Evolutionary conservation across 2,888 invertebrate genomes (phyloP), one percentile per base, ranked within the genome.

Genomic region (Drosophila phalerata): DNA sequence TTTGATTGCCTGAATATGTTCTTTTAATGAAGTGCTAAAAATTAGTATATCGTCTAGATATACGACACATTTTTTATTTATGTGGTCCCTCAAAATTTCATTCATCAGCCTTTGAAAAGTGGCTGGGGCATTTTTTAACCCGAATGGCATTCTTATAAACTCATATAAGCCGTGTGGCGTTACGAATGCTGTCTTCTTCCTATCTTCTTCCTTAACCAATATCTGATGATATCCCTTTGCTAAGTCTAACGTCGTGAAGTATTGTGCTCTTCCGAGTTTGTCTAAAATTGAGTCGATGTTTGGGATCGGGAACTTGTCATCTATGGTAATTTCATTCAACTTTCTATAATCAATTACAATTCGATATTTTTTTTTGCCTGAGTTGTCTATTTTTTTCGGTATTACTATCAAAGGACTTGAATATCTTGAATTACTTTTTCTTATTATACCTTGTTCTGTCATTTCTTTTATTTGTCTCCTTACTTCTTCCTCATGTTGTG

Each of bases 201-300:
- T 53, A 28, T 42, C 42, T 57, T 61, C 87, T 53, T 62, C 45
- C 17, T 32, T 61, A 13, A 63, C 55, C 30, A 63, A 22, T 47
- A 71, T 71, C 49, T 67, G 60, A 43, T 71, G 62, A 51, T 62
- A 71, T 28, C 70, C 56, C 43, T 70, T 66, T 10, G 42, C 56
- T 62, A 81, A 81, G 45, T 89, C 86, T n/a, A 60, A 15, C 6
- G 58, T 58, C 13, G 47, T 37, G 22, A 58, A 51, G 30, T 60
- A 61, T 51, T 19, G 88, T 64, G 15, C 80, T 81, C 3, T 84
- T 61, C 43, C 85, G 19, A 79, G 74, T 83, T 69, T 66, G 32
- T 61, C 66, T 9, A 61, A 25, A 22, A 60, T 84, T 79, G 48
- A 43, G 48, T 64, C 66, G 61, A 48, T 71, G 72, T 55, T 57